Base-by-base conservation (phyloP, 2,113 vertebrate species). In the Astur gentilis region DNA sequence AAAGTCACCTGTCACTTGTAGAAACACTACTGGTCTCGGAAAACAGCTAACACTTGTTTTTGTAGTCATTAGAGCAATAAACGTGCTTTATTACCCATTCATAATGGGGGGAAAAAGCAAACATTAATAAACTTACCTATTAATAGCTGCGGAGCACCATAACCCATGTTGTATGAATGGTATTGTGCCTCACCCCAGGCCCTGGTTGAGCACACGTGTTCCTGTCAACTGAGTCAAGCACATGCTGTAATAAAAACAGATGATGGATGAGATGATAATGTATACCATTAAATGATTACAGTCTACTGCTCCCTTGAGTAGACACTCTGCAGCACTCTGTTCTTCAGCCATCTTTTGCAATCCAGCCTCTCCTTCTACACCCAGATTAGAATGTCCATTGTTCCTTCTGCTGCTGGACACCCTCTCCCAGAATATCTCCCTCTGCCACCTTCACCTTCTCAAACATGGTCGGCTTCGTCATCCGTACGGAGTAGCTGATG, bases 401-500 rank as follows among this genome's bases (percentile, higher is more conserved):
- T 40, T 76, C 54, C 81, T 50, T 8, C 55, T 95, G 55, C 19
- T 78, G 73, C 61, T 78, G 50, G 38, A 32, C 18, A 19, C 11
- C 25, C 38, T 34, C 12, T 13, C 22, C 38, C 47, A 26, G 52
- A 52, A 29, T 4, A 25, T 16, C 10, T 32, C 38, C 13, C 27
- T 79, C 17, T 4, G 4, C 2, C 34, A 52, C 22, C 32, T 67
- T 22, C 60, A 55, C 26, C 44, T 65, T 40, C 34, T 55, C 13
- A 8, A 55, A 54, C 16, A 0, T 1, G 4, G 4, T 18, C 55
- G 34, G 2, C 26, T 47, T 64, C 32, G 20, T 34, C 55, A 31
- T 8, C 64, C 0, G 0, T 22, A 23, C 1, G 1, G 57, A 49
- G 52, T 21, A 1, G 0, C 13, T 52, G 1, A 1, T 5, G 34